Conservation (phyloP, 2,113 vertebrate genomes). For the Anthoscopus minutus region DNA sequence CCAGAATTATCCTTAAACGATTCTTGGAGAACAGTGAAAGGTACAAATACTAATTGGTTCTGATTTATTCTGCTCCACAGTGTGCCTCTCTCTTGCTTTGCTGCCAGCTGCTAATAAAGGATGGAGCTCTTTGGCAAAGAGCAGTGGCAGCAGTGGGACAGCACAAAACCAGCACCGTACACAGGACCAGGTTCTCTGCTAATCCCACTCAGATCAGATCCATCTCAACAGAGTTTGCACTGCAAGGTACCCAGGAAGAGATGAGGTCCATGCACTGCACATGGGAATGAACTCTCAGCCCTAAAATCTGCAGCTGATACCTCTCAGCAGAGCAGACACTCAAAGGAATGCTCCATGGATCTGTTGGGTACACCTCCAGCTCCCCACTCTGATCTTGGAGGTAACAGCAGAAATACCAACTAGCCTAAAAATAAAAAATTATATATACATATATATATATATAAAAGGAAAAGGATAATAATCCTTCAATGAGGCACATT, state of each 20-base stretch:
- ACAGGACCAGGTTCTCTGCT: background rate
- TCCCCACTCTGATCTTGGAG: background rate
- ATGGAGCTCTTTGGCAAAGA: background rate
- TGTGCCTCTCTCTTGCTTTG: background rate
- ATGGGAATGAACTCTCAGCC: background rate
- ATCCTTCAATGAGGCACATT: background rate
- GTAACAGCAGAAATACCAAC: background rate
- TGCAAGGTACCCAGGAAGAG: background rate
- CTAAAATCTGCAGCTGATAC: background rate
- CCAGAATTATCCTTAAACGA: background rate
- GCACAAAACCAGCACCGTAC: rapidly evolving
- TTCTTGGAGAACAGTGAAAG: background rate
- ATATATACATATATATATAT: background rate
- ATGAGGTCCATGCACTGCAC: background rate
- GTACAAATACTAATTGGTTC: background rate
- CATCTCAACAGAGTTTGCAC: background rate
- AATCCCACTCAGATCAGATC: background rate
- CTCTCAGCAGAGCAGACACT: background rate
- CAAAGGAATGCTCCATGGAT: background rate
- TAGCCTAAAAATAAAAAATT: background rate
- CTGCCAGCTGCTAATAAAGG: background rate
- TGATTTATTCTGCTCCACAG: background rate
- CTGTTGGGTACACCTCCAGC: rapidly evolving
- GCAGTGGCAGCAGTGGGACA: background rate
- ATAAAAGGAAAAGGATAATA: background rate